Evolutionary conservation across 2,888 invertebrate species (phyloP).

Genomic region (Andrena camellia): DNA sequence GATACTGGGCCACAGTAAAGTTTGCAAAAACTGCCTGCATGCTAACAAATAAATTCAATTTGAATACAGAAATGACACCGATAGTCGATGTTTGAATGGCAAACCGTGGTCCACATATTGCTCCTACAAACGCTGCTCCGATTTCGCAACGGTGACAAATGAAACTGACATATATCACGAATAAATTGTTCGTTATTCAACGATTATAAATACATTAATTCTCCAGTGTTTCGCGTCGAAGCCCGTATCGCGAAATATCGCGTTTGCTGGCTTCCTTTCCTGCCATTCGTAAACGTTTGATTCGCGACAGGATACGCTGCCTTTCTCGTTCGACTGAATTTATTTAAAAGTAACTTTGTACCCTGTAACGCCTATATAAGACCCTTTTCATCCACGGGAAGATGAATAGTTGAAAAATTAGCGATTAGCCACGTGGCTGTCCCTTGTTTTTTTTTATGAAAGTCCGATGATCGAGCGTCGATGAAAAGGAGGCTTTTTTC

Average conservation of each 20-base stretch:
- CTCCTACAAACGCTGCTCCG: slow-evolving; percentile 13
- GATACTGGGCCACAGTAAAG: background rate
- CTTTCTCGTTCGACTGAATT: background rate
- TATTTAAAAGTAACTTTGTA: background rate
- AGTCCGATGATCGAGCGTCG: slow-evolving; percentile 3
- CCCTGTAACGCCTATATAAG: too few relatives aligned
- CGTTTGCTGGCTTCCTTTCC: background rate
- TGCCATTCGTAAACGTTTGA: too few relatives aligned
- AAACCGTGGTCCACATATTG: slow-evolving; percentile 14
- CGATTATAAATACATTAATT: slow-evolving; percentile 30
- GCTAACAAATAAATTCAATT: background rate
- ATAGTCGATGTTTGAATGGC: slow-evolving; percentile 31
- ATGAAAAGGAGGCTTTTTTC: slow-evolving; percentile 40
- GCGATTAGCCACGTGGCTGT: background rate
- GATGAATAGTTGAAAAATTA: background rate
- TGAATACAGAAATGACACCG: slow-evolving; percentile 12
- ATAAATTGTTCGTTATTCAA: slow-evolving; percentile 35
- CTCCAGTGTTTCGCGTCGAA: slow-evolving; percentile 15
- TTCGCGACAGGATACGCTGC: background rate
- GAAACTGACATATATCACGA: slow-evolving; percentile 32
- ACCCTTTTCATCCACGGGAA: background rate
- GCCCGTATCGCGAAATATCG: background rate
- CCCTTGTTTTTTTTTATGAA: background rate
- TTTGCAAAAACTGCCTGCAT: background rate
- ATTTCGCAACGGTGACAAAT: slow-evolving; percentile 22